Conservation (phyloP, 2,113 vertebrate genomes). For the Gnathonemus echidnorhynchus region DNA sequence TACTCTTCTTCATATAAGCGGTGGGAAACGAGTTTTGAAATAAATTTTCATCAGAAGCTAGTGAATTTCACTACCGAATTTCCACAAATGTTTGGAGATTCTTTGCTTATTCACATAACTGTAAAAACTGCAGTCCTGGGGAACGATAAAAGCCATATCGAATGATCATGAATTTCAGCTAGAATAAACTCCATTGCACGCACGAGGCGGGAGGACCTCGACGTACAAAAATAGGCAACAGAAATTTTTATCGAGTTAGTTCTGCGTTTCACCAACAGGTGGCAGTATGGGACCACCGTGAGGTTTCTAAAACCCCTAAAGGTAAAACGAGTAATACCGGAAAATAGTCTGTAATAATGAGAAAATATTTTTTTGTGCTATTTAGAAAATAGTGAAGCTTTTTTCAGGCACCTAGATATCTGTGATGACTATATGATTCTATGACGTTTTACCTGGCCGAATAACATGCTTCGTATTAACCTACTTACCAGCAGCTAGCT, state of each 20-base stretch:
- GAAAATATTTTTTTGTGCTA: not conserved
- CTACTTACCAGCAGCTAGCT: not conserved
- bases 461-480: not conserved
- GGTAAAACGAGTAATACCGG: not conserved
- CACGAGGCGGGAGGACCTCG: not conserved
- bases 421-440: not conserved
- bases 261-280: constrained; percentile 30
- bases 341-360: not conserved
- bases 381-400: not conserved
- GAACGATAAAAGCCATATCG: not conserved
- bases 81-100: not conserved
- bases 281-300: not conserved
- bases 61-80: not conserved
- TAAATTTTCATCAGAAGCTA: not conserved
- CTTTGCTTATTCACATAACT: not conserved
- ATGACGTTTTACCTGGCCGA: not conserved
- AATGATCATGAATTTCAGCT: not conserved
- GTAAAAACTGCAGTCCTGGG: not conserved
- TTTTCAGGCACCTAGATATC: not conserved
- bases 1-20: not conserved
- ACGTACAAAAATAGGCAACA: not conserved
- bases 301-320: not conserved
- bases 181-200: not conserved
- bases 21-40: not conserved
- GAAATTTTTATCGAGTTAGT: not conserved